Conservation (phyloP, 2,797 vertebrate genomes). For the Bufotes viridis region DNA sequence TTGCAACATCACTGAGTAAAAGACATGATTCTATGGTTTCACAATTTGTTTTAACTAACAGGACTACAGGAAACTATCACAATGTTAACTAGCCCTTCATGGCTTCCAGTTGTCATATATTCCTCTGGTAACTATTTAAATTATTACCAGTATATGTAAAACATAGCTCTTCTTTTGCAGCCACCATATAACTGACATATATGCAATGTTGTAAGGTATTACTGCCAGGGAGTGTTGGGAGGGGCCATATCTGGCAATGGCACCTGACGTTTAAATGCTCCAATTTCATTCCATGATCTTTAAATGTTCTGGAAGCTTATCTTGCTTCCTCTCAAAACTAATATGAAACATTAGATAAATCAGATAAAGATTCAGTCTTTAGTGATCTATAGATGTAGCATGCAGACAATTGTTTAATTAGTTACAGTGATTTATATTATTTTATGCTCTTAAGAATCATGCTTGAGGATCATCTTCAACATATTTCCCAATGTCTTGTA, state of each 20-base stretch:
- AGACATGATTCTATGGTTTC: too few relatives aligned
- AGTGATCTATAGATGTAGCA: neutral
- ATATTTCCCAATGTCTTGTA: slow-evolving; percentile 70
- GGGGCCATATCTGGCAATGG: neutral
- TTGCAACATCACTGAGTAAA: too few relatives aligned
- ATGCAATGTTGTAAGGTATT: neutral
- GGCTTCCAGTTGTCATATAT: too few relatives aligned
- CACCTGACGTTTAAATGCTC: neutral
- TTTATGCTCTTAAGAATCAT: neutral
- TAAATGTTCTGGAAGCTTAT: neutral
- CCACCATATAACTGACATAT: too few relatives aligned
- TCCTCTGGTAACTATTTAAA: too few relatives aligned
- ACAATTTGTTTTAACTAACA: too few relatives aligned
- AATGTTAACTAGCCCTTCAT: too few relatives aligned
- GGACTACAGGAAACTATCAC: too few relatives aligned
- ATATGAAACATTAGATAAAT: neutral
- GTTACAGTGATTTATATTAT: neutral
- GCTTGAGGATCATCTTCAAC: slow-evolving; percentile 58
- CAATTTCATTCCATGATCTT: neutral
- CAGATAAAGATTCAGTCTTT: neutral
- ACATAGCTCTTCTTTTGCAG: too few relatives aligned
- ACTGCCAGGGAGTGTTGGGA: neutral
- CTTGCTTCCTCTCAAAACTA: neutral
- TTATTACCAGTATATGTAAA: too few relatives aligned
- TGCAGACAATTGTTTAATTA: neutral